A percentile compares a stretch with the other conserved stretches of the same genome.
phyloP scores from a whole-genome alignment of 2,888 invertebrate genomes.

The Drosophila subsilvestris region DNA sequence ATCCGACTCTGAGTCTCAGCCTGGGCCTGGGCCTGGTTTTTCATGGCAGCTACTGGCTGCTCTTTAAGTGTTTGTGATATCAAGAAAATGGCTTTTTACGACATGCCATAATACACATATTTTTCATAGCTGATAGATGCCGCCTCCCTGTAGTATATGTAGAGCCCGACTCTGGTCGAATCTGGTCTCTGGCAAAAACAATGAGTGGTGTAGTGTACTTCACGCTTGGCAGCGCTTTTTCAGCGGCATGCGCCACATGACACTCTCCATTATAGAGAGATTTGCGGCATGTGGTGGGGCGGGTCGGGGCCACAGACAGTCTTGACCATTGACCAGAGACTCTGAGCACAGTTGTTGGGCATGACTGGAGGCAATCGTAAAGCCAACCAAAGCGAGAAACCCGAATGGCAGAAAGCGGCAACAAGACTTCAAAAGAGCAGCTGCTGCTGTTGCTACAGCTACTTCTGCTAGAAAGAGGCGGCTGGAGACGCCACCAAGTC shows the following conservation, averaged over 20 bases:
- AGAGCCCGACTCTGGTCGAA: not conserved
- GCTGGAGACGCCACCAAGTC: slow-evolving; percentile 55
- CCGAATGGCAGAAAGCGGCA: slow-evolving; percentile 29
- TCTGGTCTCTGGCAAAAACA: slow-evolving; percentile 34
- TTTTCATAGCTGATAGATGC: slow-evolving; percentile 37
- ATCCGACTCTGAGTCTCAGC: not conserved
- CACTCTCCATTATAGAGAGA: slow-evolving; percentile 52
- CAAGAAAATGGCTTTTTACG: slow-evolving; percentile 47
- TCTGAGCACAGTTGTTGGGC: slow-evolving; percentile 33
- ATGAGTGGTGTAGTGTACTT: slow-evolving; percentile 70
- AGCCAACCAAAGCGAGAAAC: slow-evolving; percentile 39
- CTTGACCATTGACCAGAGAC: slow-evolving; percentile 73
- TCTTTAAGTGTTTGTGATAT: slow-evolving; percentile 41
- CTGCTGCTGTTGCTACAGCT: slow-evolving; percentile 28
- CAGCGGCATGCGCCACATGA: slow-evolving; percentile 75
- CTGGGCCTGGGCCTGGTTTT: not conserved
- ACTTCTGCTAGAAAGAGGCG: slow-evolving; percentile 22
- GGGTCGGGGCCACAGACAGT: slow-evolving; percentile 29
- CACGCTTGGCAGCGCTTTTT: slow-evolving; percentile 60
- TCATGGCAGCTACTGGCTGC: slow-evolving; percentile 22
- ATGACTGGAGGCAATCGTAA: slow-evolving; percentile 43
- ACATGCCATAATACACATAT: slow-evolving; percentile 49
- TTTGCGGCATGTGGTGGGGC: slow-evolving; percentile 5
- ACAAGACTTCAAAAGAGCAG: slow-evolving; percentile 14
- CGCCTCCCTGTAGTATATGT: not conserved